phyloP scores from a whole-genome alignment of 2,888 invertebrate genomes.

The Panorpa germanica region DNA sequence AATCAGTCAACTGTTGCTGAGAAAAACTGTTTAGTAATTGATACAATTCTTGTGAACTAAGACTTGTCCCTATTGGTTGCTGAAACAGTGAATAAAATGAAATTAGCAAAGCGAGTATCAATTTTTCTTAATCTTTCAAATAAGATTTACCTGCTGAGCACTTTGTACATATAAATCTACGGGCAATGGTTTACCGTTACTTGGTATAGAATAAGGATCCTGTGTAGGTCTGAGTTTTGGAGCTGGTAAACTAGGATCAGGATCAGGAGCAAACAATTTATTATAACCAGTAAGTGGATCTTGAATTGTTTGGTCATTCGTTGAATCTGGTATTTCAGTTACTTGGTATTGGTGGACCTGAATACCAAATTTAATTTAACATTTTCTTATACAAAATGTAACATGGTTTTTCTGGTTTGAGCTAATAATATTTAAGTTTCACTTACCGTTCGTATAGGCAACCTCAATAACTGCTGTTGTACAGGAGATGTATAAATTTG shows the following conservation, averaged over 20 bases:
- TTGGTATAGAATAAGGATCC: constrained; percentile 24
- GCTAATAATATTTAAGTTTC: too few relatives aligned
- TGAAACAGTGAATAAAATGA: constrained; percentile 14
- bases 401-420: constrained; percentile 10
- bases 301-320: constrained; percentile 22
- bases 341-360: constrained; percentile 28
- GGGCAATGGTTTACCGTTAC: constrained; percentile 23
- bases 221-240: constrained; percentile 22
- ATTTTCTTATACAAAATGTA: background rate
- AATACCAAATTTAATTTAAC: background rate
- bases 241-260: constrained; percentile 26
- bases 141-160: constrained; percentile 3
- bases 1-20: constrained; percentile 26
- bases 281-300: constrained; percentile 23
- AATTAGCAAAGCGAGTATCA: constrained; percentile 5
- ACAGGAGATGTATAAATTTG: too few relatives aligned
- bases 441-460: too few relatives aligned
- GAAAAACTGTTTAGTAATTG: constrained; percentile 24
- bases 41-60: constrained; percentile 26
- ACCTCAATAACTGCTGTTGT: too few relatives aligned
- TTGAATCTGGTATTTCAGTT: constrained; percentile 29
- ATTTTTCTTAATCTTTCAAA: constrained; percentile 6
- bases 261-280: constrained; percentile 29
- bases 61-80: constrained; percentile 18
- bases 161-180: constrained; percentile 16